Conservation (phyloP, 2,888 invertebrate species). For the Proisotoma minuta region DNA sequence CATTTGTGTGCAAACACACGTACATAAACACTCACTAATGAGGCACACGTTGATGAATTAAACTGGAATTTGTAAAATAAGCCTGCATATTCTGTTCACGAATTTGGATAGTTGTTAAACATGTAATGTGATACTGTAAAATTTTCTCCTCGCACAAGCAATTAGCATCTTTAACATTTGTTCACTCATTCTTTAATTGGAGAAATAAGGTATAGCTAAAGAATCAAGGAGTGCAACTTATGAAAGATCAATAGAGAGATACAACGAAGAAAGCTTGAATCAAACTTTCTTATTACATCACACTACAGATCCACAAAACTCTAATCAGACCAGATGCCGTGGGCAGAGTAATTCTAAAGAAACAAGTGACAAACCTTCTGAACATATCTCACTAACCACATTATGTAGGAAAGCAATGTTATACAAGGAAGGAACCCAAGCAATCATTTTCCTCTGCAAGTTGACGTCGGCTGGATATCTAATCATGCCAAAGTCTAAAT, state of each 20-base stretch:
- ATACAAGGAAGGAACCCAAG: too few relatives aligned
- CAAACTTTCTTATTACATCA: neutral
- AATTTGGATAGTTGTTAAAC: too few relatives aligned
- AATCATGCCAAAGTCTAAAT: neutral
- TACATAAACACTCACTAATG: neutral
- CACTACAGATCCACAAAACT: neutral
- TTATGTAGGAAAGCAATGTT: neutral
- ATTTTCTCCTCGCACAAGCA: too few relatives aligned
- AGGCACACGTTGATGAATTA: neutral
- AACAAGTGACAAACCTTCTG: neutral
- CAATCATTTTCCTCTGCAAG: too few relatives aligned
- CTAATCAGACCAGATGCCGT: constrained; percentile 6
- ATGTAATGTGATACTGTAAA: too few relatives aligned
- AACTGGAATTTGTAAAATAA: neutral
- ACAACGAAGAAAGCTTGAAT: too few relatives aligned
- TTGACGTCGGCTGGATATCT: neutral
- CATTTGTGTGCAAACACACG: neutral
- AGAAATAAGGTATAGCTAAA: too few relatives aligned
- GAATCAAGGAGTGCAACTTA: too few relatives aligned
- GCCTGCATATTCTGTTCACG: neutral
- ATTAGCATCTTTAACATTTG: too few relatives aligned
- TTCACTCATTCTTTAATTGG: too few relatives aligned
- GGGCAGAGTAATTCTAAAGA: neutral
- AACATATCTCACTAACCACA: neutral
- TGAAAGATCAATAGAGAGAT: too few relatives aligned